Evolutionary conservation across 2,113 vertebrate species (phyloP), one percentile per base, ranked within the genome.

Genomic region (Salvelinus sp.): DNA sequence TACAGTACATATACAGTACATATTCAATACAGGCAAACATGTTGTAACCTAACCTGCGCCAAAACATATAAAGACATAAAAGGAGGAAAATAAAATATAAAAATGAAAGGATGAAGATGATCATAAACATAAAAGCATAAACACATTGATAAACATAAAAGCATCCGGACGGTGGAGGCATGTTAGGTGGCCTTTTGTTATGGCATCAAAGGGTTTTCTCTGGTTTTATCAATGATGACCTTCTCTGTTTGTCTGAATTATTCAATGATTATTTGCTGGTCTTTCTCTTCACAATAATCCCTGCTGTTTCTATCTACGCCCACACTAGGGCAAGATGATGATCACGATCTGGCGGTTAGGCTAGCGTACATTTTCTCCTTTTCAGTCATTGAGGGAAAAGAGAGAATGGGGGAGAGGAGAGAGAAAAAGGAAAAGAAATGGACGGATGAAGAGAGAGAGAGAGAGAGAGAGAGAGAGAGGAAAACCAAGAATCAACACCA

Each of bases 401-500:
- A 88, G n/a, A 90, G 80, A 91, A 85, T 70, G 65, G 60, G 48
- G 64, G 3, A 58, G n/a, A 18, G n/a, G 13, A 60, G 22, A 67
- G 28, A n/a, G 57, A 66, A 76, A 0, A 60, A 33, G 3, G 38
- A 14, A 62, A 72, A 69, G 72, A n/a, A 12, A 70, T 6, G 7
- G 30, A 25, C 2, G 28, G 27, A 28, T 60, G 30, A 10, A 38
- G 47, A 20, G 60, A 33, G 47, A 54, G 44, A 73, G 50, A n/a
- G n/a, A 33, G 47, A 54, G 44, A 73, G 50, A 70, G 27, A 23
- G 54, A 66, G 76, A 0, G 54, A 30, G 14, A 60, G 33, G 18
- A 28, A 73, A 79, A 64, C 79, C 86, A 84, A 69, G 64, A 85
- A 85, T 79, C 67, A 71, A 88, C 85, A 96, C 96, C 90, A 94